These are phyloP conservation scores for Salmo trutta DNA, from an alignment of 2,797 vertebrate species.

Conservation along the genomic window DNA sequence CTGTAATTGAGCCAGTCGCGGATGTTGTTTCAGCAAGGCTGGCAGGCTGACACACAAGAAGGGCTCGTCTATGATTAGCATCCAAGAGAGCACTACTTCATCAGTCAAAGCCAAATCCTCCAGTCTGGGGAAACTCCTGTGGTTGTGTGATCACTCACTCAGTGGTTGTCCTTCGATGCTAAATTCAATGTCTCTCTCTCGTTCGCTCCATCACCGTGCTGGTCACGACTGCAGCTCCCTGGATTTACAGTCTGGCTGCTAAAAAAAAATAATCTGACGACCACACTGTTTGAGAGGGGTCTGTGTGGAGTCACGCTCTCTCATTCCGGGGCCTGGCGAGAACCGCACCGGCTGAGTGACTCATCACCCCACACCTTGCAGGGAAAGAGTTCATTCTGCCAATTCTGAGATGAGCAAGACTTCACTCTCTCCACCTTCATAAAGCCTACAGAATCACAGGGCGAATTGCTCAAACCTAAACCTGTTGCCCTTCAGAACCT, in stretches of 20 bases:
- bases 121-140: slow-evolving; percentile 1
- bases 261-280: slow-evolving; percentile 14
- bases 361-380: slow-evolving; percentile 22
- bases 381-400: slow-evolving; percentile 25
- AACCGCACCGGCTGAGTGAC: background rate
- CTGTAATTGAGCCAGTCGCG: background rate
- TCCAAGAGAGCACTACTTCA: background rate
- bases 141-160: slow-evolving; percentile 20
- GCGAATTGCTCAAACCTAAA: slow-evolving; percentile 8
- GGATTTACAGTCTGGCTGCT: slow-evolving; percentile 22
- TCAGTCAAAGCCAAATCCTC: slow-evolving; percentile 17
- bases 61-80: slow-evolving; percentile 3
- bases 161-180: background rate
- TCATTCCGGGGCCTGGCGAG: slow-evolving; percentile 1
- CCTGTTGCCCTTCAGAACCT: background rate
- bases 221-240: background rate
- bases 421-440: slow-evolving; percentile 22
- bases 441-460: slow-evolving; percentile 18
- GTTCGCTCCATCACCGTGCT: background rate
- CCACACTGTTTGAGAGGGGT: slow-evolving; percentile 17
- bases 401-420: slow-evolving; percentile 13
- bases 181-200: background rate
- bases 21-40: background rate
- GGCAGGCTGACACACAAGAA: slow-evolving; percentile 2
- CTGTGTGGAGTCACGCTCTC: slow-evolving; percentile 26